Conservation (phyloP, 92 coral and sea anemone species). For the Actinostola sp. region DNA sequence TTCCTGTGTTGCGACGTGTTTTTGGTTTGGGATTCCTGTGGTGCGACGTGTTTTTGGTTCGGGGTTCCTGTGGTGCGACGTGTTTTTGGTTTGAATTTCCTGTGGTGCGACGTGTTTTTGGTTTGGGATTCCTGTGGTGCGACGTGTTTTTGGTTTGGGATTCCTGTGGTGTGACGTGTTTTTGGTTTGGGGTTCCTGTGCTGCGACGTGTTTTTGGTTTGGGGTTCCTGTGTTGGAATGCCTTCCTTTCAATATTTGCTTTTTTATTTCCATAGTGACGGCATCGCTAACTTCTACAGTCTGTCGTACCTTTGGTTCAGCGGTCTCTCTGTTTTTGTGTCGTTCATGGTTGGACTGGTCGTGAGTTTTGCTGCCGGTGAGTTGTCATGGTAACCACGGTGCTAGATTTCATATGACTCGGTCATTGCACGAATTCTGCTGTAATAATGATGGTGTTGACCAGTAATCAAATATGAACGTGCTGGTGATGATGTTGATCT, state of each 20-base stretch:
- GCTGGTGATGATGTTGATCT: too few species aligned
- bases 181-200: background rate
- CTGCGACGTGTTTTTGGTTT: background rate
- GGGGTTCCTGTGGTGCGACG: too few species aligned
- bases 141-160: background rate
- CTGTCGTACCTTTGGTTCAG: slow-evolving; percentile 93
- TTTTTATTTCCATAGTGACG: slow-evolving; percentile 44
- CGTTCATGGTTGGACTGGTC: slow-evolving; percentile 81
- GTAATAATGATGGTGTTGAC: too few species aligned
- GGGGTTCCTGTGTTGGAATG: background rate
- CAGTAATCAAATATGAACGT: too few species aligned
- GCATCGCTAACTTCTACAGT: slow-evolving; percentile 85
- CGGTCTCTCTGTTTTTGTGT: slow-evolving; percentile 68
- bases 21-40: background rate
- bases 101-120: background rate
- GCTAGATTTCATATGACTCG: too few species aligned
- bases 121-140: background rate
- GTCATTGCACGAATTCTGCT: too few species aligned
- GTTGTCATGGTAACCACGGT: slow-evolving; percentile 20
- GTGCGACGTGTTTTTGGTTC: background rate
- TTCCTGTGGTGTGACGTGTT: background rate
- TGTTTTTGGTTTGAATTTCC: background rate
- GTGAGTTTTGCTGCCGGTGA: slow-evolving; percentile 76
- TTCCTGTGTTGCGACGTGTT: background rate
- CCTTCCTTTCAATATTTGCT: background rate